Evolutionary conservation across 2,797 vertebrate genomes (phyloP).

Genomic region (Valencia hispanica): DNA sequence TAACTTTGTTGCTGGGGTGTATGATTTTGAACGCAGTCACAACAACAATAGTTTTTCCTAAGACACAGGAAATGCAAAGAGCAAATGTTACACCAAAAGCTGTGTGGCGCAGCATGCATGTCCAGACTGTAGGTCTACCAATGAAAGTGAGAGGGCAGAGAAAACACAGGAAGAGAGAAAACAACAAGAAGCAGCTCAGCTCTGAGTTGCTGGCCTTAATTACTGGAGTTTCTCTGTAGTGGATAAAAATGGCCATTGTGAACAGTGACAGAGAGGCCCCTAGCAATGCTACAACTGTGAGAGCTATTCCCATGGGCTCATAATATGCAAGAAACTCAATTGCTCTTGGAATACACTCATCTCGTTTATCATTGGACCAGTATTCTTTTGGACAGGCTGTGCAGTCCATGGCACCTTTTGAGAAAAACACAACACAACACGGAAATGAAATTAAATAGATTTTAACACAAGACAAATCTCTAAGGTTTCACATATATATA

Average conservation of each 20-base stretch:
- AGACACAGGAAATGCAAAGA: slow-evolving; percentile 79
- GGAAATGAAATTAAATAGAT: not conserved
- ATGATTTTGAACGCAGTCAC: slow-evolving; percentile 78
- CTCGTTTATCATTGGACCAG: slow-evolving; percentile 76
- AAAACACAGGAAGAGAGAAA: slow-evolving; percentile 79
- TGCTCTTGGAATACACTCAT: slow-evolving; percentile 73
- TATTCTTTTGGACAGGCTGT: slow-evolving; percentile 70
- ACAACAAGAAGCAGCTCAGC: slow-evolving; percentile 75
- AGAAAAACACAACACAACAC: not conserved
- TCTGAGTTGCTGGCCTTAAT: slow-evolving; percentile 83
- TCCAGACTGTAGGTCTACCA: slow-evolving; percentile 70
- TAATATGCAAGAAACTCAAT: slow-evolving; percentile 76
- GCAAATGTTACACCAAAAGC: slow-evolving; percentile 80
- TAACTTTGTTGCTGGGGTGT: slow-evolving; percentile 66
- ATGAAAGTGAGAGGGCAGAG: slow-evolving; percentile 81
- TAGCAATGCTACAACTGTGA: slow-evolving; percentile 73
- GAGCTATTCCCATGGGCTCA: slow-evolving; percentile 74
- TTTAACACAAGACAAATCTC: not conserved
- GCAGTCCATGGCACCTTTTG: slow-evolving; percentile 75
- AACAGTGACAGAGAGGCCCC: slow-evolving; percentile 70
- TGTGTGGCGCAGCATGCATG: slow-evolving; percentile 80
- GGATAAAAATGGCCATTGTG: slow-evolving; percentile 65
- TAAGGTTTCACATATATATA: too few relatives aligned
- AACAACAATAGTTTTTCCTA: slow-evolving; percentile 82
- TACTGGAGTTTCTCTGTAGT: slow-evolving; percentile 75